Evolutionary conservation across 2,797 vertebrate species (phyloP), one percentile per base, ranked within the genome.

Genomic region (Valencia hispanica): DNA sequence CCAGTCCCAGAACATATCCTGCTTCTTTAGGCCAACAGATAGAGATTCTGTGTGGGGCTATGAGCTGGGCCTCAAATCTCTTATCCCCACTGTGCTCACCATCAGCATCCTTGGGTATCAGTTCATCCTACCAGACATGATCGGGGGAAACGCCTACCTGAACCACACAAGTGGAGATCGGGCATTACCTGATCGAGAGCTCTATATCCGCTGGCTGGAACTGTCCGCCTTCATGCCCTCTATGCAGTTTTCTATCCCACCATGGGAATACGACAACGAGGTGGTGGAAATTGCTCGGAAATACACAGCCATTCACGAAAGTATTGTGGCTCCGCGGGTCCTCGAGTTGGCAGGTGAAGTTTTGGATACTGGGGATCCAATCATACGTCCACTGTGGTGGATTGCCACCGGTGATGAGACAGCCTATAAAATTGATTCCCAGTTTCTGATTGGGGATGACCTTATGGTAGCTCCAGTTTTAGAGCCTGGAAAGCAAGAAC

Each of bases 381-480:
- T 99, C 82, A 97, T 99, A 87, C 95, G 98, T 11, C 98, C 98
- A n/a, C 93, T 99, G 74, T 99, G 98, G 98, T 99, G 98, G 98
- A 97, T 98, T 68, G 97, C 98, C 0, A 97, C 97, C 0, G 94
- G 94, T 0, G 97, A 99, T 0, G 96, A 97, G 83, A 95, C 95
- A 0, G 96, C 97, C 0, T 97, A 99, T 85, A 96, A 96, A 75
- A 95, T 97, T 0, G 97, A 99, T 91, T 99, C 98, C 0, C 98
- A 99, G 95, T 99, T 99, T 86, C 95, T 99, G 77, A 98, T 99
- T 0, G 98, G 98, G 43, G 97, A 99, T 81, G 97, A 97, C 41
- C 95, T 99, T 75, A 97, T 99, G 93, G 97, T 99, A 81, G 98
- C 98, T 0, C 98, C 98, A 0, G 97, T 99, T 39, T 93, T 99